These are phyloP conservation scores for Rhinoderma darwinii DNA, from an alignment of 2,113 vertebrate species.

Conservation along the genomic window DNA sequence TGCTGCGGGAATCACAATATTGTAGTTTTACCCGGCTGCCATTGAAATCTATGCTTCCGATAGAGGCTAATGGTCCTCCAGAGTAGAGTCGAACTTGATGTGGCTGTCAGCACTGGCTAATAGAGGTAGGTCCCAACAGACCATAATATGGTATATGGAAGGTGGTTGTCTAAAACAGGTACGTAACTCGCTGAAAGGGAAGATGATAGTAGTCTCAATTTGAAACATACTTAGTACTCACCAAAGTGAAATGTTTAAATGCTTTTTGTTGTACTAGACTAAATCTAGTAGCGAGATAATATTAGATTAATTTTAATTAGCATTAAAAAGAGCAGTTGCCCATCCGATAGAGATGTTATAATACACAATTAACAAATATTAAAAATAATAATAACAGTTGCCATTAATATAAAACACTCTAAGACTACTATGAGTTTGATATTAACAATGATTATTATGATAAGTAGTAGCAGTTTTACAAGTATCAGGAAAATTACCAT, in stretches of 20 bases:
- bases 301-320: no score
- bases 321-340: background rate
- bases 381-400: background rate
- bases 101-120: slow-evolving; percentile 12
- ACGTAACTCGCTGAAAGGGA: background rate
- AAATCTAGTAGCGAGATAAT: background rate
- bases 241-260: background rate
- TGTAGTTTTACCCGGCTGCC: background rate
- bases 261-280: background rate
- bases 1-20: background rate
- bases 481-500: background rate
- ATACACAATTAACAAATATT: background rate
- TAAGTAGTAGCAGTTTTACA: background rate
- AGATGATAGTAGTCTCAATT: background rate
- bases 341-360: background rate
- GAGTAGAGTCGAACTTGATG: background rate
- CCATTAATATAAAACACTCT: background rate
- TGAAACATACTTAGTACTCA: background rate
- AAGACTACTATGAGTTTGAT: background rate
- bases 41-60: slow-evolving; percentile 16
- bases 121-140: slow-evolving; percentile 8
- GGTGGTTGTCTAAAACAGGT: background rate
- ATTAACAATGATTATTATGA: background rate
- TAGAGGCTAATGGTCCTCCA: background rate
- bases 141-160: background rate